These are phyloP conservation scores for Mandrillus leucophaeus DNA, from an alignment of 2,113 vertebrate genomes.

Conservation along the genomic window DNA sequence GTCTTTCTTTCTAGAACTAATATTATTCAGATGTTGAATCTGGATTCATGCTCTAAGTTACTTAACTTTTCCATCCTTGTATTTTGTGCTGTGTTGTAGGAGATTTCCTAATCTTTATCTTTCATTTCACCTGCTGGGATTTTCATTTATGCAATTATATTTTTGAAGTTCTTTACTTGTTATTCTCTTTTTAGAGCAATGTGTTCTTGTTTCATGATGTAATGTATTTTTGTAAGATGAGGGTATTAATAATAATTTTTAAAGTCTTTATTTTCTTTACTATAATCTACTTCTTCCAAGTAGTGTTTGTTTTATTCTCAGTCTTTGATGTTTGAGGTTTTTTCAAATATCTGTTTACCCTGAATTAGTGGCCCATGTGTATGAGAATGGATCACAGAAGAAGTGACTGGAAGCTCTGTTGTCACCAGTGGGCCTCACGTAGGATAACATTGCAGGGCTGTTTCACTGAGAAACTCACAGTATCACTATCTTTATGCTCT, in stretches of 20 bases:
- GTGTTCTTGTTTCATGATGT: neutral
- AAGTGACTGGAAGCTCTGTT: neutral
- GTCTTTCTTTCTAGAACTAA: neutral
- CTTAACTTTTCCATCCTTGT: neutral
- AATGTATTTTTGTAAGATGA: neutral
- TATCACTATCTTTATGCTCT: neutral
- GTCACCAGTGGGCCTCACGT: neutral
- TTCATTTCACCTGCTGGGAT: neutral
- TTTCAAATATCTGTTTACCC: neutral
- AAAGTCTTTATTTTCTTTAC: neutral
- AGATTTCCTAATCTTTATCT: neutral
- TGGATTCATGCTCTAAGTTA: neutral
- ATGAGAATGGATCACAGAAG: neutral
- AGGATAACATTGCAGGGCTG: neutral
- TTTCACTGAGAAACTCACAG: neutral
- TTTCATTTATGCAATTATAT: neutral
- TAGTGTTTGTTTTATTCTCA: neutral
- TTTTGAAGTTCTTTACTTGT: neutral
- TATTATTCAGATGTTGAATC: neutral
- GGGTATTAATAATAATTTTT: neutral
- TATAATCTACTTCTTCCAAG: neutral
- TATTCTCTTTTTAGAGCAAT: neutral
- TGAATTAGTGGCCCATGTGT: neutral
- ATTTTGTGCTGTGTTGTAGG: neutral
- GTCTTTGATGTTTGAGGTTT: neutral